Conservation (phyloP, 2,888 invertebrate genomes). For the Plemyria rubiginata region DNA sequence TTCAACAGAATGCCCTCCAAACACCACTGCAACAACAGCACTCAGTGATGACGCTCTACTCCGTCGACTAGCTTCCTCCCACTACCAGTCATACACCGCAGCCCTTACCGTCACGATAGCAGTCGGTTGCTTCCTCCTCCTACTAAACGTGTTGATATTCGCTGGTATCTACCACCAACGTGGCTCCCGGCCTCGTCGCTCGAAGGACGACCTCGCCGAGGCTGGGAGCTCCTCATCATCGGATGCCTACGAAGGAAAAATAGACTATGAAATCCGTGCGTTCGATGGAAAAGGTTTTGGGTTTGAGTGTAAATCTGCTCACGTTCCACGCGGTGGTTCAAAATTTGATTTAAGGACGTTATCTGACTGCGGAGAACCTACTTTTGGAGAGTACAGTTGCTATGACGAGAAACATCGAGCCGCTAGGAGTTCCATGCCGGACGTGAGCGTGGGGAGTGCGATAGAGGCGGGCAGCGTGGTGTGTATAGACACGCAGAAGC, state of each 20-base stretch:
- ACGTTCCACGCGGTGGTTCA: conserved; percentile 78
- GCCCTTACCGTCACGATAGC: conserved; percentile 95
- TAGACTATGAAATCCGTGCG: conserved; percentile 80
- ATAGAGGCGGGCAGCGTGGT: conserved; percentile 86
- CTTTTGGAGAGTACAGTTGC: conserved; percentile 88
- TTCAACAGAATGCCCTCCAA: conserved; percentile 91
- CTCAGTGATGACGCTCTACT: conserved; percentile 88
- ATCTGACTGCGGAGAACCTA: conserved; percentile 82
- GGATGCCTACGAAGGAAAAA: conserved; percentile 86
- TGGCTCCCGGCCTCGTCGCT: conserved; percentile 89
- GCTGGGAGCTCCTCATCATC: conserved; percentile 89
- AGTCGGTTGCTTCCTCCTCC: conserved; percentile 92
- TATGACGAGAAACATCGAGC: conserved; percentile 86
- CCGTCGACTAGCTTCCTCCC: conserved; percentile 91
- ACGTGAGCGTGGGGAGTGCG: conserved; percentile 85
- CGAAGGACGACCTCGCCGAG: conserved; percentile 91
- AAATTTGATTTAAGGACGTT: conserved; percentile 81
- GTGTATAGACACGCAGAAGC: conserved; percentile 81
- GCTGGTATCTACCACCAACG: conserved; percentile 95
- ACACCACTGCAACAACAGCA: conserved; percentile 74
- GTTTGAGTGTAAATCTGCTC: conserved; percentile 84
- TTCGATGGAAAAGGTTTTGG: conserved; percentile 84
- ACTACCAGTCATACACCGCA: conserved; percentile 95
- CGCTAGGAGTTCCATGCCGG: conserved; percentile 85
- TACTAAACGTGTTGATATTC: conserved; percentile 93